These are phyloP conservation scores for Pteropus rufus DNA, from an alignment of 2,797 vertebrate species.

Conservation along the genomic window DNA sequence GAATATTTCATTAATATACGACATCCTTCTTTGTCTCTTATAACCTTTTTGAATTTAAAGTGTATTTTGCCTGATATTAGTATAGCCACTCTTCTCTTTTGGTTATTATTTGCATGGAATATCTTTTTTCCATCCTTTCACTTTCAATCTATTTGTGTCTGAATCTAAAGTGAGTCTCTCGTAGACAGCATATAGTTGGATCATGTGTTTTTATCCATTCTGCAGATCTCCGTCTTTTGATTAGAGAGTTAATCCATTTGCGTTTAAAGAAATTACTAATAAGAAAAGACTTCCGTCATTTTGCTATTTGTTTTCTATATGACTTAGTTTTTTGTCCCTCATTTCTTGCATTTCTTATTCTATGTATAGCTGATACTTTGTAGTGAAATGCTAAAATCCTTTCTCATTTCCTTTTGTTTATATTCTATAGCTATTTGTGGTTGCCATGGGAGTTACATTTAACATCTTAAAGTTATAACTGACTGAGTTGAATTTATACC, in stretches of 20 bases:
- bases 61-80: not conserved
- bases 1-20: not conserved
- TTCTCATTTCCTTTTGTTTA: not conserved
- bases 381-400: not conserved
- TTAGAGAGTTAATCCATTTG: not conserved
- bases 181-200: not conserved
- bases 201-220: not conserved
- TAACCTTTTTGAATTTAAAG: not conserved
- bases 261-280: not conserved
- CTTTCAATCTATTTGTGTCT: not conserved
- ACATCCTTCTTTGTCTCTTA: not conserved
- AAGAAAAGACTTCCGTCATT: not conserved
- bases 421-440: not conserved
- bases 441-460: not conserved
- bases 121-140: not conserved
- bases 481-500: not conserved
- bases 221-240: not conserved
- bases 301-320: not conserved
- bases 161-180: not conserved
- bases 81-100: not conserved
- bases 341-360: not conserved
- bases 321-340: not conserved
- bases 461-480: not conserved
- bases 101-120: not conserved
- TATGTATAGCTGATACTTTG: not conserved